Evolutionary conservation across 2,888 invertebrate species (phyloP).

Genomic region (Drosophila macrospina): DNA sequence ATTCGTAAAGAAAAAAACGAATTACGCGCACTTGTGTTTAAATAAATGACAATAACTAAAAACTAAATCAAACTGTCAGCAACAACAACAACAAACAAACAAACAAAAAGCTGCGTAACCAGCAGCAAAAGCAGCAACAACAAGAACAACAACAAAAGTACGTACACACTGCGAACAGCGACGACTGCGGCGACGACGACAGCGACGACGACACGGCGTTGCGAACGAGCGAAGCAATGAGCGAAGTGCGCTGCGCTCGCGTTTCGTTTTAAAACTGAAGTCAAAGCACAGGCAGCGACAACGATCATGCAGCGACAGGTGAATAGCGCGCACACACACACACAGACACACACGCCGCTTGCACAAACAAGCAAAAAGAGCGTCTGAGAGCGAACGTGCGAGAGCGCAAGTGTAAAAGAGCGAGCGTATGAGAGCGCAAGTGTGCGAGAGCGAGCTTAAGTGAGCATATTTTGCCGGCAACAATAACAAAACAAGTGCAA

Average conservation of each 20-base stretch:
- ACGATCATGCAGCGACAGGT: conserved; percentile 49
- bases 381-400: conserved; percentile 5
- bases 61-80: conserved; percentile 46
- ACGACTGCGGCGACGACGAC: conserved; percentile 11
- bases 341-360: not conserved
- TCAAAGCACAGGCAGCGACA: conserved; percentile 33
- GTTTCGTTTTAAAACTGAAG: conserved; percentile 64
- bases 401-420: conserved; percentile 23
- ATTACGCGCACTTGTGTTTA: conserved; percentile 47
- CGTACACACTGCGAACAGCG: conserved; percentile 26
- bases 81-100: conserved; percentile 23
- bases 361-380: conserved; percentile 3
- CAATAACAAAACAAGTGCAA: conserved; percentile 32
- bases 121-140: conserved; percentile 19
- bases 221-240: conserved; percentile 46
- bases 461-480: conserved; percentile 16
- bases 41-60: conserved; percentile 44
- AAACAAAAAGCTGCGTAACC: conserved; percentile 36
- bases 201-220: conserved; percentile 36
- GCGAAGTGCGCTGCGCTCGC: conserved; percentile 59
- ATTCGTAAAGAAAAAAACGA: not conserved
- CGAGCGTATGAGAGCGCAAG: conserved; percentile 1
- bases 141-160: conserved; percentile 19
- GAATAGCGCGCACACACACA: conserved; percentile 17
- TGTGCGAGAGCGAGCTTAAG: conserved; percentile 11